Percentiles rank a stretch among this genome's conserved stretches.
These are phyloP conservation scores for Erpornis zantholeuca DNA, from an alignment of 2,113 vertebrate species.

Conservation along the genomic window DNA sequence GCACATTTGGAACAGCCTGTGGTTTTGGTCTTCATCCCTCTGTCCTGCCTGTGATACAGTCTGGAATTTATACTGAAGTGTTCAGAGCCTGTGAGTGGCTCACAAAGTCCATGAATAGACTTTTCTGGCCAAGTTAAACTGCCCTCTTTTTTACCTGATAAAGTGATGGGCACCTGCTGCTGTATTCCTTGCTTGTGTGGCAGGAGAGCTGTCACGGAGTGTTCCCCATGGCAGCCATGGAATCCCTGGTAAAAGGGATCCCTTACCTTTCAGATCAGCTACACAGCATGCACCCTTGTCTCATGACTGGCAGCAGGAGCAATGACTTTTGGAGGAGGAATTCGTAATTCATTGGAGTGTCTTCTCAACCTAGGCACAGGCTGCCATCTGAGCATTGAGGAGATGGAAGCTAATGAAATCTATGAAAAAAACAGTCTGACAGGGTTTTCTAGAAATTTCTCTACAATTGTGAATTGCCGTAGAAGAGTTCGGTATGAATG, in stretches of 20 bases:
- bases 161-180: background rate
- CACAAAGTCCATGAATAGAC: background rate
- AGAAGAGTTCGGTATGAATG: background rate
- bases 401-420: background rate
- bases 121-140: background rate
- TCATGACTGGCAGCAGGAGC: background rate
- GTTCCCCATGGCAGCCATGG: background rate
- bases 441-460: background rate
- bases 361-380: background rate
- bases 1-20: background rate
- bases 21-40: fast-evolving
- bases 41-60: background rate
- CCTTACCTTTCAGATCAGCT: background rate
- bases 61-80: background rate
- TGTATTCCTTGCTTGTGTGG: background rate
- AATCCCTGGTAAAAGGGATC: background rate
- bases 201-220: background rate
- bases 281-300: fast-evolving
- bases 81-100: background rate
- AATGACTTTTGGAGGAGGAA: background rate
- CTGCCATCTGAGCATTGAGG: background rate
- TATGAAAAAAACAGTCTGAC: background rate
- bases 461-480: background rate
- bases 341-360: background rate
- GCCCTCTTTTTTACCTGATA: background rate